Base-by-base conservation (phyloP, 2,888 invertebrate genomes). In the Acrocera orbiculus region DNA sequence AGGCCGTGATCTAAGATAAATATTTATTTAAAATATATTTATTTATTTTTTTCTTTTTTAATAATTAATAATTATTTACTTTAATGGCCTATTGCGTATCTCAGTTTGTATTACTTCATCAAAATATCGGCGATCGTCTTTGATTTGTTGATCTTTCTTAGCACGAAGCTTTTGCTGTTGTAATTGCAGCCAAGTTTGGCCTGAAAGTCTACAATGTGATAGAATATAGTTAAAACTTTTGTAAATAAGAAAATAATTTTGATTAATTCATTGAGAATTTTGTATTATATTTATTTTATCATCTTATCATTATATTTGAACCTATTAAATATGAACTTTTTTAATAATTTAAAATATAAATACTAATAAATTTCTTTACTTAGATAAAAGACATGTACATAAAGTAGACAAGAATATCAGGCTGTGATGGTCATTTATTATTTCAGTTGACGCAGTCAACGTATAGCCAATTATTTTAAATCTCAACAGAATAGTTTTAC, bases 131-230 rank as follows among this genome's bases (percentile, higher is more conserved):
- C 72, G 68, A 55, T 80, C 77, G 50, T 76, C 76, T 40, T 76
- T 65, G 55, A 76, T 68, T 51, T 77, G 67, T 39, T 76, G 73
- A 53, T 81, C 81, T 47, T 73, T 69, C 45, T 77, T 68, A 46
- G 81, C 81, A 30, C 79, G 69, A 28, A 85, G 65, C 53, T 82
- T 82, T 53, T 79, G 70, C 51, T 85, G 83, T 52, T 85, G 83
- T 43, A 76, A 67, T 56, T 82, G 81, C 40, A 85, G 65, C 83
- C 83, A 85, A 35, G 82, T 76, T 42, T 76, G 61, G 16, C 68
- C 67, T n/a, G 64, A 61, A 41, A 58, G 58, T 25, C 57, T 58
- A 39, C 61, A 47, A 43, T 6, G 8, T 7, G 8, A 2, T 9
- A 4, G n/a, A 4, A n/a, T 23, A 23, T 11, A 23, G 11, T 11